Percentiles rank a stretch among this genome's conserved stretches.
phyloP scores from a whole-genome alignment of 2,113 vertebrate species.

The Petroica traversi region DNA sequence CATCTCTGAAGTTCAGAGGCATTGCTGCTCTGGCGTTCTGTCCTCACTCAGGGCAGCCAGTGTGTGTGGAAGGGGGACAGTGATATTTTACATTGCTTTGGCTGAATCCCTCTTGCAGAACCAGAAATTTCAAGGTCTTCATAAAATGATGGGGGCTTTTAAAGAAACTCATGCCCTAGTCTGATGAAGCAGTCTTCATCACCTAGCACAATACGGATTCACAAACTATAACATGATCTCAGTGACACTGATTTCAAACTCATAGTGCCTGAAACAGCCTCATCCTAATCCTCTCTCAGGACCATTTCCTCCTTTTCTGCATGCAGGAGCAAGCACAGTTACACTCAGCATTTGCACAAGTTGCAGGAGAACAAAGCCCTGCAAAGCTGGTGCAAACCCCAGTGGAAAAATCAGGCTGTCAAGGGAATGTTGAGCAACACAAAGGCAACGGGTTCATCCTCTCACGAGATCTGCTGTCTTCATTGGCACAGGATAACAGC shows the following conservation, averaged over 20 bases:
- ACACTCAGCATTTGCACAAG: fast-evolving
- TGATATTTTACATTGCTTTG: not conserved
- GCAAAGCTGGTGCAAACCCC: not conserved
- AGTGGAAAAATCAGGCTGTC: not conserved
- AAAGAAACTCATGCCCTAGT: not conserved
- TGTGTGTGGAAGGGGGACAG: fast-evolving
- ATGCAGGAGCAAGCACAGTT: fast-evolving
- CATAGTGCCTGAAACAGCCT: not conserved
- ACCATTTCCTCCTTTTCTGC: not conserved
- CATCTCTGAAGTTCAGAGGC: not conserved
- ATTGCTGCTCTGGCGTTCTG: not conserved
- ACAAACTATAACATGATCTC: fast-evolving
- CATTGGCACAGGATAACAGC: not conserved
- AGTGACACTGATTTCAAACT: not conserved
- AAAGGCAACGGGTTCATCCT: fast-evolving
- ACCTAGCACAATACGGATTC: not conserved
- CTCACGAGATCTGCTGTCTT: not conserved
- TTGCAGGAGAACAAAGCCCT: not conserved
- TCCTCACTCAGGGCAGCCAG: not conserved
- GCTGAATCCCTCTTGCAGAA: not conserved
- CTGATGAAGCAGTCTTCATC: not conserved
- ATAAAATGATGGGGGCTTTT: not conserved
- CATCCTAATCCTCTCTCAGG: not conserved
- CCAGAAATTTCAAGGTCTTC: not conserved
- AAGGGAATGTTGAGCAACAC: fast-evolving